Conservation (phyloP, 2,888 invertebrate species). For the Uropetala carovei region DNA sequence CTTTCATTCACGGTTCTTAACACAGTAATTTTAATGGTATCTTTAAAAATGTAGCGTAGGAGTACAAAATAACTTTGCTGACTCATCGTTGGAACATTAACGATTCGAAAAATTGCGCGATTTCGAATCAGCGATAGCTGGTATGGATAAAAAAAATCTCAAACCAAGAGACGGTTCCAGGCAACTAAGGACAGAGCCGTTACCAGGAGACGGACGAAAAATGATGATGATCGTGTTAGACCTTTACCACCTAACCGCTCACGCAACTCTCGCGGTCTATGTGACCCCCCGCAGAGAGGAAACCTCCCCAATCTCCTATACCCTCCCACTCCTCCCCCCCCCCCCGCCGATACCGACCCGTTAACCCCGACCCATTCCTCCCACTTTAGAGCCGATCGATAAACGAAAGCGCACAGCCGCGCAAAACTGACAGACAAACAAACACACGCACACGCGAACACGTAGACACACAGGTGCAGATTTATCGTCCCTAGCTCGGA, state of each 20-base stretch:
- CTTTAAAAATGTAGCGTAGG: too few relatives aligned
- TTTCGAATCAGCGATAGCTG: background rate
- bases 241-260: background rate
- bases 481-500: slow-evolving; percentile 24
- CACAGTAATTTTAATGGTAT: too few relatives aligned
- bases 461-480: slow-evolving; percentile 18
- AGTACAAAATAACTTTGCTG: background rate
- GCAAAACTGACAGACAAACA: background rate
- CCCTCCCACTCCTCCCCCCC: background rate
- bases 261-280: background rate
- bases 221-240: background rate
- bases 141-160: too few relatives aligned
- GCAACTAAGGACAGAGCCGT: background rate
- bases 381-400: background rate
- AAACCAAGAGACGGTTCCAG: background rate
- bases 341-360: too few relatives aligned
- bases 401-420: background rate
- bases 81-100: background rate
- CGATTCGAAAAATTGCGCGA: background rate
- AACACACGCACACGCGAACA: background rate
- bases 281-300: slow-evolving; percentile 8
- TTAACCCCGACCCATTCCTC: background rate
- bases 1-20: too few relatives aligned
- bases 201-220: background rate
- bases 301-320: background rate